Base-by-base conservation (phyloP, 2,888 invertebrate genomes). In the Eustalomyia histrio region DNA sequence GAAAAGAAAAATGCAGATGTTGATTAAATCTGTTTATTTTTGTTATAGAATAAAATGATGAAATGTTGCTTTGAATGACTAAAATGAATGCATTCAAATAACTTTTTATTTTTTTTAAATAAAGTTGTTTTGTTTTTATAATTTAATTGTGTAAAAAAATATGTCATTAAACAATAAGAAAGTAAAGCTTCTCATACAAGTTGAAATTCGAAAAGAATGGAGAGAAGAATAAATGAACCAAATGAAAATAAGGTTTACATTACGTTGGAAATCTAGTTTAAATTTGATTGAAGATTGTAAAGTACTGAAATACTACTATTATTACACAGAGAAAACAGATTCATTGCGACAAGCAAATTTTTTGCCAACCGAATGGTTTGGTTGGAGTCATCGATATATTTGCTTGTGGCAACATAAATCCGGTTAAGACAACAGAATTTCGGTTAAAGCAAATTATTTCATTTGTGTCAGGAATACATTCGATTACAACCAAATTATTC, bases 141-240 rank as follows among this genome's bases (percentile, higher is more conserved):
- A 78, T 47, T 78, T 72, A 78, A 78, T 78, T 78, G 72, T 53
- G 72, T 53, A 72, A 67, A 72, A 78, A 78, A 67, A 67, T 78
- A 60, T 78, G 69, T 61, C 60, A 78, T 61, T 60, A 61, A 67
- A 67, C 61, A 60, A 78, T 67, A 72, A 65, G 33, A 39, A 47
- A 47, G 6, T n/a, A 47, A 14, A n/a, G 43, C 6, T n/a, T 47
- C 4, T 47, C n/a, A 47, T 14, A 0, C n/a, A 47, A 47, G 43
- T 47, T 17, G 17, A 39, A 21, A n/a, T 39, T 18, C 35, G 29
- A 33, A 71, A 39, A 47, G 29, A 50, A 69, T 47, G 47, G 47
- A 9, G 7, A 2, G 39, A 39, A 39, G 2, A 39, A 39, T 9
- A 2, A 39, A 39, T 9, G 39, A 39, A 39, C 2, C 4, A 12